Base-by-base conservation (phyloP, 2,888 invertebrate genomes). In the Caenorhabditis japonica region DNA sequence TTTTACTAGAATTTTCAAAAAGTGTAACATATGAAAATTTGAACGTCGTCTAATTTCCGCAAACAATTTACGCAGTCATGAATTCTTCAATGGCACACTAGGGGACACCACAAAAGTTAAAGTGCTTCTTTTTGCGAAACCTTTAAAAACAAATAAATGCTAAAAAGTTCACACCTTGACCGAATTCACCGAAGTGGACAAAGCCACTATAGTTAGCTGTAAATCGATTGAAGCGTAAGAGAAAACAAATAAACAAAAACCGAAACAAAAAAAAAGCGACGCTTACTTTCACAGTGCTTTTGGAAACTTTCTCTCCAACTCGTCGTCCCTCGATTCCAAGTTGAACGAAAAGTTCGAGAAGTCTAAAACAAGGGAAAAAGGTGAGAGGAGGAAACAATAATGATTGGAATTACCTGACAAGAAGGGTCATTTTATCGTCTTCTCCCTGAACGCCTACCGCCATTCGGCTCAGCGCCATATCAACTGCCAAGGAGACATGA, bases 341-440 rank as follows among this genome's bases (percentile, higher is more conserved):
- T 88, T 97, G 97, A 0, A 99, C 97, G 90, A 97, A 99, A 44
- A 99, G 90, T 89, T 99, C 99, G 53, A 99, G 90, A 55, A 99
- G 90, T 27, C 95, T 91, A 30, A 15, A 1, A 93, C 85, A 12
- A 69, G 38, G 15, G 7, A 30, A 30, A 30, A 30, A 30, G 30
- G 30, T 5, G 30, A 5, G 30, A n/a, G n/a, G n/a, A n/a, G n/a
- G n/a, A n/a, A 33, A 2, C 23, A 25, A 21, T 3, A 27, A 38
- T n/a, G 1, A 10, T 21, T 25, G 15, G 12, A 13, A 23, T 13
- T 19, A 68, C 68, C 74, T 49, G 10, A 81, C 87, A 7, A 88
- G 69, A 5, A 88, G 68, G 19, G 81, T 80, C 77, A 80, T 80
- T 66, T 87, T 88, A 39, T 88, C 88, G 0, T 91, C 89, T 76